Conservation (phyloP, 2,113 vertebrate genomes). For the Crotalus horridus region DNA sequence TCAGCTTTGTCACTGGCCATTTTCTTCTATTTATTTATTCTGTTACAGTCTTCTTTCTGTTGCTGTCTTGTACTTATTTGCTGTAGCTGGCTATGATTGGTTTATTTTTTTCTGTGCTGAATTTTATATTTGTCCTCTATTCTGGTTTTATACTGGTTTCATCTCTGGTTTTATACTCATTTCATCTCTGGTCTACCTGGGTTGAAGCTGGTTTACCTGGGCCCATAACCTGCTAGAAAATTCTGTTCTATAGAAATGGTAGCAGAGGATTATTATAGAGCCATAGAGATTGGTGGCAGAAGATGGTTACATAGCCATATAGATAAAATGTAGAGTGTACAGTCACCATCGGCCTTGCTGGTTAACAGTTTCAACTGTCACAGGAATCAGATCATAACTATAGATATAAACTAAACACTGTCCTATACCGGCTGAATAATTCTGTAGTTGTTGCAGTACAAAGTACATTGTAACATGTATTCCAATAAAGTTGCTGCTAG, state of each 20-base stretch:
- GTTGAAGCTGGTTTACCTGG: neutral
- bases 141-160: neutral
- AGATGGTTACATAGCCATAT: too few relatives aligned
- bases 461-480: neutral
- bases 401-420: neutral
- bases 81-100: neutral
- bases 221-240: neutral
- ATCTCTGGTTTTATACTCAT: neutral
- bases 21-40: neutral
- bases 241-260: neutral
- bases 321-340: neutral
- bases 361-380: neutral
- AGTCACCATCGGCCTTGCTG: neutral
- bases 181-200: neutral
- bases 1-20: neutral
- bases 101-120: neutral
- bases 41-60: neutral
- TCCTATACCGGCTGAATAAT: neutral
- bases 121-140: neutral
- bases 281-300: neutral
- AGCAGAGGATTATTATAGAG: neutral
- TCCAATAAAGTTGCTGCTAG: neutral
- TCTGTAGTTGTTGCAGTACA: neutral
- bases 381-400: neutral
- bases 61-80: neutral